phyloP scores from a whole-genome alignment of 2,113 vertebrate species.

The Pollachius pollachius region DNA sequence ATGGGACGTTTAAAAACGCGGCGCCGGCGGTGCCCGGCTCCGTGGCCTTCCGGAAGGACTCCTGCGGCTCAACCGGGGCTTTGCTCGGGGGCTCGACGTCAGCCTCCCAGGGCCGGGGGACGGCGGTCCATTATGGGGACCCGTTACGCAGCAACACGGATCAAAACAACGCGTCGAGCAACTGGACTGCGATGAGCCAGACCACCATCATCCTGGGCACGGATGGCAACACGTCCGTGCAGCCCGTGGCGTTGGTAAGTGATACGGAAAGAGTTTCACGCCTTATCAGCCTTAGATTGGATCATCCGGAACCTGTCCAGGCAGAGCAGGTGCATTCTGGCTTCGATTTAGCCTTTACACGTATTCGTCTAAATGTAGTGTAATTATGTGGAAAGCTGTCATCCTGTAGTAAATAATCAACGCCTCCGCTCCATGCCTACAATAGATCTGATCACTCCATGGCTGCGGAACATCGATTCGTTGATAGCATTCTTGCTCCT shows the following conservation, averaged over 20 bases:
- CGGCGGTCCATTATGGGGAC: conserved; percentile 70
- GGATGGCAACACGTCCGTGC: conserved; percentile 91
- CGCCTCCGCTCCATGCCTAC: too few species aligned
- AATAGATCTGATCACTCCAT: too few species aligned
- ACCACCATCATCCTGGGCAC: conserved; percentile 93
- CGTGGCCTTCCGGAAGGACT: conserved; percentile 69
- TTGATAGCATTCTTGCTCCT: too few species aligned
- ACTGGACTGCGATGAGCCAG: conserved; percentile 91
- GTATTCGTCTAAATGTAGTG: too few species aligned
- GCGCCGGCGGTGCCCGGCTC: conserved; percentile 66
- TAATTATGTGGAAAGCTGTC: too few species aligned
- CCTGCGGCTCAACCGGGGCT: conserved; percentile 58
- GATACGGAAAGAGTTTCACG: not conserved
- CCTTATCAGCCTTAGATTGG: too few species aligned
- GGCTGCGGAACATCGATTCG: too few species aligned
- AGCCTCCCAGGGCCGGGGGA: conserved; percentile 73
- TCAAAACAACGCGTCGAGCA: conserved; percentile 80
- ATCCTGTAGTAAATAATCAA: too few species aligned
- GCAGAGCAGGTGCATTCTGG: too few species aligned
- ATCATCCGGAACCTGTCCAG: too few species aligned
- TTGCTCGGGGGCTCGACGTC: conserved; percentile 40
- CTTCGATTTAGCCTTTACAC: too few species aligned
- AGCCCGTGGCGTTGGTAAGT: conserved; percentile 87
- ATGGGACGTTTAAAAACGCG: conserved; percentile 83
- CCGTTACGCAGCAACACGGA: conserved; percentile 80